A percentile compares a stretch with the other conserved stretches of the same genome.
Conservation (phyloP, 2,113 vertebrate species). For the Megaleporinus macrocephalus region DNA sequence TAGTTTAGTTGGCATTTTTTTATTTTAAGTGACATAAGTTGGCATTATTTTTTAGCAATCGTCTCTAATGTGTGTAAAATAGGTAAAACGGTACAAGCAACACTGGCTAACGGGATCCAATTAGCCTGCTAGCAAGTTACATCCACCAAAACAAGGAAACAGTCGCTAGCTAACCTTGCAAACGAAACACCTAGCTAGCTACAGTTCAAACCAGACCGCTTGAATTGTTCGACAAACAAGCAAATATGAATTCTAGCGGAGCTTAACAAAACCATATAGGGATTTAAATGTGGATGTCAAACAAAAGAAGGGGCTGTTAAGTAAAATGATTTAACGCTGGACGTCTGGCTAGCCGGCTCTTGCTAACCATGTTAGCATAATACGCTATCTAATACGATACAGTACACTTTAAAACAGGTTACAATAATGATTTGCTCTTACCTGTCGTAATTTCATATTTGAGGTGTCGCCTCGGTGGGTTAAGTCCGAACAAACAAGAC, state of each 20-base stretch:
- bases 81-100: neutral
- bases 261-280: neutral
- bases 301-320: too few relatives aligned
- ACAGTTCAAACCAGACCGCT: neutral
- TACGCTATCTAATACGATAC: constrained; percentile 14
- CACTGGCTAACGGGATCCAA: neutral
- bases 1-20: too few relatives aligned
- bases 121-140: constrained; percentile 1
- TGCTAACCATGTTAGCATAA: constrained; percentile 44
- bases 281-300: neutral
- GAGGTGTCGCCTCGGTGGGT: neutral
- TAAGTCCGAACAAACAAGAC: neutral
- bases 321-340: neutral
- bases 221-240: neutral
- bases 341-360: constrained; percentile 23
- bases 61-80: too few relatives aligned
- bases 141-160: constrained; percentile 15
- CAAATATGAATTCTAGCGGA: neutral
- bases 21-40: too few relatives aligned
- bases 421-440: neutral
- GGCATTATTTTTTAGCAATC: too few relatives aligned
- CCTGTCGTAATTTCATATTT: constrained; percentile 41
- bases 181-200: neutral
- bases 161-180: neutral
- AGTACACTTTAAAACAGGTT: neutral